These are phyloP conservation scores for Ichneumon xanthorius DNA, from an alignment of 2,888 invertebrate genomes.

Conservation along the genomic window DNA sequence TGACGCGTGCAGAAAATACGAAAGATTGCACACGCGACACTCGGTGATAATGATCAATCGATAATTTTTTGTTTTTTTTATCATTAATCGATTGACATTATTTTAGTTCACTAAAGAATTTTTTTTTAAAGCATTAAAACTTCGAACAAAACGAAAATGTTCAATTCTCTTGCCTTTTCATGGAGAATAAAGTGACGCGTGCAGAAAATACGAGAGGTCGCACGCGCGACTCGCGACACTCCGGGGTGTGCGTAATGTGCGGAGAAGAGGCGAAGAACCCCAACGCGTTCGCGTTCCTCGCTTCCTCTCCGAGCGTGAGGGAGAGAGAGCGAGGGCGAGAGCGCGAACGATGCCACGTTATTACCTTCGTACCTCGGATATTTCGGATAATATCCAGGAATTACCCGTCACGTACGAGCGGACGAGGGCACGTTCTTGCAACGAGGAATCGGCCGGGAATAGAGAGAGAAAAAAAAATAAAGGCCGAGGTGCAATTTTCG, in stretches of 20 bases:
- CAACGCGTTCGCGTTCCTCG: slow-evolving; percentile 1
- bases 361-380: slow-evolving; percentile 52
- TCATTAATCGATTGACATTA: neutral
- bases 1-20: slow-evolving; percentile 35
- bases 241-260: slow-evolving; percentile 21
- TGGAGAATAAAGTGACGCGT: slow-evolving; percentile 8
- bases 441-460: slow-evolving; percentile 14
- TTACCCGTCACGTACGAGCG: slow-evolving; percentile 51
- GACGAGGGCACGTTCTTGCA: slow-evolving; percentile 34
- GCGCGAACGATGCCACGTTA: slow-evolving; percentile 41
- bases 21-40: slow-evolving; percentile 26
- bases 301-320: neutral
- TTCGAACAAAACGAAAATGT: neutral
- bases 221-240: slow-evolving; percentile 54
- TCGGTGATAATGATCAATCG: neutral
- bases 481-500: slow-evolving; percentile 31
- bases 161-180: neutral
- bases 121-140: neutral
- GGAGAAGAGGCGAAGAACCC: neutral
- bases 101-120: neutral
- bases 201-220: slow-evolving; percentile 26
- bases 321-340: slow-evolving; percentile 21
- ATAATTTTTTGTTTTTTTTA: neutral
- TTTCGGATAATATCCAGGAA: slow-evolving; percentile 63
- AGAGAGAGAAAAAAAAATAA: slow-evolving; percentile 20